phyloP scores from a whole-genome alignment of 2,888 invertebrate genomes.

The Scaptomyza flava region DNA sequence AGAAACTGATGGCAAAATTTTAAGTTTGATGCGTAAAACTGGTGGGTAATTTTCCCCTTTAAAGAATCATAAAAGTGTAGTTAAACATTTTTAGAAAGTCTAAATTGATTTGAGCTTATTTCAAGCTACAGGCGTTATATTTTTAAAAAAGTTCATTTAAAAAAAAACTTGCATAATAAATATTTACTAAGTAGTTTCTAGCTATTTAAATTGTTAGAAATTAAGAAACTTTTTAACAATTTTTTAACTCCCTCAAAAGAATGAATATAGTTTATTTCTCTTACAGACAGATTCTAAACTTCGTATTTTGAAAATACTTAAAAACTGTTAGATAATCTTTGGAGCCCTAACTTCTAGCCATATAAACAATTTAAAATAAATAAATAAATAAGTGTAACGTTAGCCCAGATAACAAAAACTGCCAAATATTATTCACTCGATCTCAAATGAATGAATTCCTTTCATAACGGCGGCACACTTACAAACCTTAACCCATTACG shows the following conservation, averaged over 20 bases:
- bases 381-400: too few species aligned
- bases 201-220: too few species aligned
- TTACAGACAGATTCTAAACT: too few species aligned
- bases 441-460: background rate
- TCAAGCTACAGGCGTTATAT: background rate
- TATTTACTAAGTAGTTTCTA: too few species aligned
- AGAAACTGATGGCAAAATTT: constrained; percentile 2
- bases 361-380: too few species aligned
- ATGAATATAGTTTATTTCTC: background rate
- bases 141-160: background rate
- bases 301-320: too few species aligned
- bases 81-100: constrained; percentile 20
- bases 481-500: background rate
- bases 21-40: constrained; percentile 28
- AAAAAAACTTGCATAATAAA: too few species aligned
- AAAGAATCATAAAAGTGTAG: background rate
- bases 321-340: too few species aligned
- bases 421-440: background rate
- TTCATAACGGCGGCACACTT: constrained; percentile 11
- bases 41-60: constrained; percentile 15
- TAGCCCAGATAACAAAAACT: background rate
- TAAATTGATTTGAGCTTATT: background rate
- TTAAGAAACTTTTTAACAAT: too few species aligned
- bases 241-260: background rate
- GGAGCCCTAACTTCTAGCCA: too few species aligned